These are phyloP conservation scores for Erebia aethiops DNA, from an alignment of 2,888 invertebrate genomes.

Conservation along the genomic window DNA sequence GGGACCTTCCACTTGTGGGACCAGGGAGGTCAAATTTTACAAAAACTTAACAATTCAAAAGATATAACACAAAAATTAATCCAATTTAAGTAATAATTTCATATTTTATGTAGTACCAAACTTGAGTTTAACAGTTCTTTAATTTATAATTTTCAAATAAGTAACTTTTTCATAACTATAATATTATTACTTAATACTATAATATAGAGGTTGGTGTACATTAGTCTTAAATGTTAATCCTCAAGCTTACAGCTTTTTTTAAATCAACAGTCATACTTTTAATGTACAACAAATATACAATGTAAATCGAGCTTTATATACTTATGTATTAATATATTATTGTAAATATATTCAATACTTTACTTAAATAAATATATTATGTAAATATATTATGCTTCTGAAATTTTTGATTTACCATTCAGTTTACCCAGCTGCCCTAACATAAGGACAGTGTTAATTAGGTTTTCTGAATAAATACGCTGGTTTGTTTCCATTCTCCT, in stretches of 20 bases:
- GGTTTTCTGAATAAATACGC: constrained; percentile 76
- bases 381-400: constrained; percentile 44
- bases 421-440: constrained; percentile 72
- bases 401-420: constrained; percentile 73
- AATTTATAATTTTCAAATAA: no score
- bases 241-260: neutral
- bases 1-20: no score
- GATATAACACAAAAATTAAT: neutral
- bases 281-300: constrained; percentile 11
- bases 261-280: constrained; percentile 7
- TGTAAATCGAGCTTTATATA: neutral
- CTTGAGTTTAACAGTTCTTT: neutral
- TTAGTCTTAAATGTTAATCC: constrained; percentile 3
- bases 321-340: neutral
- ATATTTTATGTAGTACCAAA: neutral
- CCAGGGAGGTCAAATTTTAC: no score
- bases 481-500: constrained; percentile 78
- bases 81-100: neutral
- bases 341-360: constrained; percentile 15
- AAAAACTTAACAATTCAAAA: neutral
- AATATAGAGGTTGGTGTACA: neutral
- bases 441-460: constrained; percentile 79
- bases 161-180: neutral
- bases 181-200: neutral
- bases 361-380: constrained; percentile 7